Evolutionary conservation across 1,140 invertebrate species (phyloP).

Genomic region (Drosophila ambigua): DNA sequence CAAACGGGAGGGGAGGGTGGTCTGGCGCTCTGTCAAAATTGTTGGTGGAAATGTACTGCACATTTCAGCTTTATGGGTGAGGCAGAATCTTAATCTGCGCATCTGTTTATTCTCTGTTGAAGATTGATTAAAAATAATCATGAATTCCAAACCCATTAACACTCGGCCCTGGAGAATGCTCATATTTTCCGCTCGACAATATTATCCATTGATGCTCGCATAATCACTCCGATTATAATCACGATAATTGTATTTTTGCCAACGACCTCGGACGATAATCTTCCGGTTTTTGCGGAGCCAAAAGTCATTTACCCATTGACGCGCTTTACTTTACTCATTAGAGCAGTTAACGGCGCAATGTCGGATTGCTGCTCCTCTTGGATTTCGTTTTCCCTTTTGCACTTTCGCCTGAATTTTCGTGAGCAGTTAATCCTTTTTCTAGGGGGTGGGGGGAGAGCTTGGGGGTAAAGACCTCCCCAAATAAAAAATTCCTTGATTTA

Average conservation of each 20-base stretch:
- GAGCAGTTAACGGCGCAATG: constrained; percentile 3
- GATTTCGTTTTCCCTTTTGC: constrained; percentile 16
- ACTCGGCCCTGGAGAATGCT: too few relatives aligned
- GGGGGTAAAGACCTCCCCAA: constrained; percentile 27
- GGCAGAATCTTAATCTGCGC: too few relatives aligned
- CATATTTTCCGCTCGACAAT: not conserved
- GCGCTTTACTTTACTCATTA: constrained; percentile 36
- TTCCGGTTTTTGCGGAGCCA: constrained; percentile 2
- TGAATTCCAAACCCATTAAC: too few relatives aligned
- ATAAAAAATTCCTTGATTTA: constrained; percentile 79
- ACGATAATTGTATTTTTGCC: constrained; percentile 12
- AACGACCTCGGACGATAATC: constrained; percentile 26
- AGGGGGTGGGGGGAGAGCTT: not conserved
- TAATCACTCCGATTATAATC: constrained; percentile 18
- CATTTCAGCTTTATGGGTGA: too few relatives aligned
- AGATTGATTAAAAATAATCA: too few relatives aligned
- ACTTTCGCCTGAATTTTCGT: constrained; percentile 13
- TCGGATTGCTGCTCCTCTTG: too few relatives aligned
- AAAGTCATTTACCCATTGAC: constrained; percentile 33
- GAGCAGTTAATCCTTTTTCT: constrained; percentile 26
- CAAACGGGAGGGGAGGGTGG: too few relatives aligned
- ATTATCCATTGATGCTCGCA: too few relatives aligned
- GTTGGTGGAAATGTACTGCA: too few relatives aligned
- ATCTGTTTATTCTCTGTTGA: too few relatives aligned
- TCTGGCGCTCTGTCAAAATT: too few relatives aligned